Conservation (phyloP, 2,797 vertebrate genomes). For the Dendrocincla tyrannina region DNA sequence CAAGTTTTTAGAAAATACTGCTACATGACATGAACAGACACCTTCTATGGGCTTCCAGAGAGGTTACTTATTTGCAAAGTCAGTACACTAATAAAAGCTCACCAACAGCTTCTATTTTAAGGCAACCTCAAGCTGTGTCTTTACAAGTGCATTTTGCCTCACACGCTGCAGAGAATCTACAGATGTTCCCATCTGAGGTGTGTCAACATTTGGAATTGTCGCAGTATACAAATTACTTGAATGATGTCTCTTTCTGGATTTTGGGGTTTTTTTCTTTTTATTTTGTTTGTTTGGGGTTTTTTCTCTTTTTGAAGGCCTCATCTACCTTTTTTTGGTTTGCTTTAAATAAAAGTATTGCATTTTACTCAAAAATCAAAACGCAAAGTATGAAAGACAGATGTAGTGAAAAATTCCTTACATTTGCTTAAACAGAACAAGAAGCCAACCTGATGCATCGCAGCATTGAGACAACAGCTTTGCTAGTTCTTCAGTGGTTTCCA, state of each 20-base stretch:
- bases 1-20: slow-evolving; percentile 44
- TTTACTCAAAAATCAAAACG: slow-evolving; percentile 6
- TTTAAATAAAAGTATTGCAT: slow-evolving; percentile 11
- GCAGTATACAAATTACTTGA: background rate
- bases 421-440: slow-evolving; percentile 15
- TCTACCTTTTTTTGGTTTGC: slow-evolving; percentile 21
- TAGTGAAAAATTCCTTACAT: slow-evolving; percentile 27
- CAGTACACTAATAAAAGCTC: background rate
- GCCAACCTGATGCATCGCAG: background rate
- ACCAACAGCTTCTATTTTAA: slow-evolving; percentile 17
- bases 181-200: background rate
- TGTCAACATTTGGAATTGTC: background rate
- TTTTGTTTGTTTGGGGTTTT: background rate
- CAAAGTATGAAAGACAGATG: background rate
- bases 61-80: slow-evolving; percentile 14
- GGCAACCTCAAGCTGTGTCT: background rate
- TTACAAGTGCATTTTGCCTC: slow-evolving; percentile 8
- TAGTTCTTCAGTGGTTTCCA: slow-evolving; percentile 58
- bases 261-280: too few species aligned
- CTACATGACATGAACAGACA: background rate
- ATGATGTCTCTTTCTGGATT: background rate
- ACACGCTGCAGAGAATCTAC: background rate
- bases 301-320: background rate
- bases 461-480: background rate
- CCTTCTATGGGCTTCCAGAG: background rate